Conservation (phyloP, 2,888 invertebrate species). For the Calameuta pallipes region DNA sequence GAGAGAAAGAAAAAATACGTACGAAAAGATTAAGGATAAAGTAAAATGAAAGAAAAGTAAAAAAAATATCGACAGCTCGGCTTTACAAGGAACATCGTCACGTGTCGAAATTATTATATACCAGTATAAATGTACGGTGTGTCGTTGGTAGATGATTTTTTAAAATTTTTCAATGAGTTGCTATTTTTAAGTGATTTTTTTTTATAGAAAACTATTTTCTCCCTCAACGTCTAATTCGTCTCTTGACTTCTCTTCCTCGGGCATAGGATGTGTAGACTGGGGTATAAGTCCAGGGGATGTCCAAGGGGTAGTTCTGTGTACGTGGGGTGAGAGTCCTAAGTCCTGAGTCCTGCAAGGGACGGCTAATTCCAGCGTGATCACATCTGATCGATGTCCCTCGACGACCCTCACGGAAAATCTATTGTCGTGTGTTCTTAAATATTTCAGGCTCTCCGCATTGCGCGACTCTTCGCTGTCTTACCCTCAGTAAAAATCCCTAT, state of each 20-base stretch:
- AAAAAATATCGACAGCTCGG: neutral
- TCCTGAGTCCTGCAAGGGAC: conserved; percentile 60
- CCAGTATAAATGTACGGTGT: neutral
- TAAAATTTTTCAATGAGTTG: neutral
- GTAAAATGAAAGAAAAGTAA: neutral
- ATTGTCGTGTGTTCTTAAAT: conserved; percentile 31
- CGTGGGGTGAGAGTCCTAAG: conserved; percentile 33
- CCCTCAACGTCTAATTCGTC: neutral
- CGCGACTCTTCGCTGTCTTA: neutral
- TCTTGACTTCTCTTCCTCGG: conserved; percentile 25
- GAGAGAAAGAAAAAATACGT: neutral
- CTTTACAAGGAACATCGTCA: neutral
- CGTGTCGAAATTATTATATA: neutral
- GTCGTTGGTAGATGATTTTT: neutral
- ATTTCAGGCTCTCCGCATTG: neutral
- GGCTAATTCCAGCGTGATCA: conserved; percentile 64
- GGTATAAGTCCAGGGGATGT: conserved; percentile 1
- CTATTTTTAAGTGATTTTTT: neutral
- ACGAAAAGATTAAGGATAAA: neutral
- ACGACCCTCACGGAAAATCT: conserved; percentile 39
- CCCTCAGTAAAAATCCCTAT: neutral
- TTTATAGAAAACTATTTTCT: neutral
- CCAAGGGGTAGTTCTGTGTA: neutral
- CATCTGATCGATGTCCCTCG: conserved; percentile 64
- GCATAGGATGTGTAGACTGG: conserved; percentile 11